phyloP scores from a whole-genome alignment of 2,888 invertebrate species.

The Synanthedon myopaeformis region DNA sequence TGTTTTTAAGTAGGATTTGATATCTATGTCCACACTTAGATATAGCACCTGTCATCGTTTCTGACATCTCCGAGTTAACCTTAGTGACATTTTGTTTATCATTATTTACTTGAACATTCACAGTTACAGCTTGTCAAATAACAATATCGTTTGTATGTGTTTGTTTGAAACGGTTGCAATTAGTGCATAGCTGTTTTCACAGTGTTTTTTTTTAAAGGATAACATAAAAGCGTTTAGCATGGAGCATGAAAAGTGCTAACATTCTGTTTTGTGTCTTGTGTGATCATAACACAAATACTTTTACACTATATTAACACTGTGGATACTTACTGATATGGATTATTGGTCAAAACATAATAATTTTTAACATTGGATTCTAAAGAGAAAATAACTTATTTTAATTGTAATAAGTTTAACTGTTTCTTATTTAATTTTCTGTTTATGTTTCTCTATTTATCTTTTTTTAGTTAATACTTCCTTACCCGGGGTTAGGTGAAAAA shows the following conservation, averaged over 20 bases:
- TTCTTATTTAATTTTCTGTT: conserved; percentile 28
- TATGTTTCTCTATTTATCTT: conserved; percentile 12
- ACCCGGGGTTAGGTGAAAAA: conserved; percentile 53
- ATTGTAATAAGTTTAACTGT: background rate
- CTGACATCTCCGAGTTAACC: background rate
- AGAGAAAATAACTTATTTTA: background rate
- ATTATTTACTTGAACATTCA: no score
- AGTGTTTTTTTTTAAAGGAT: background rate
- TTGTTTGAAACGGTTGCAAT: background rate
- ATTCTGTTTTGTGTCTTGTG: conserved; percentile 1
- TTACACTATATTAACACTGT: no score
- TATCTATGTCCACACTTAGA: background rate
- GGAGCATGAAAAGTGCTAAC: conserved; percentile 32
- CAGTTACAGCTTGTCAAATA: no score
- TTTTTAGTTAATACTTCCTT: conserved; percentile 61
- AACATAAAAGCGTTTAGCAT: conserved; percentile 20
- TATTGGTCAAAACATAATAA: background rate
- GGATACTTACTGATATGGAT: background rate
- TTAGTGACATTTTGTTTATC: no score
- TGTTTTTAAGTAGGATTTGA: conserved; percentile 42
- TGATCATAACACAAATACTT: background rate
- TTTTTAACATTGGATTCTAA: background rate
- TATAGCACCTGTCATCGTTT: background rate
- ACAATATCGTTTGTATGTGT: conserved; percentile 2
- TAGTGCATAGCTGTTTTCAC: background rate